Evolutionary conservation across 2,113 vertebrate genomes (phyloP), one percentile per base, ranked within the genome.

Genomic region (Chlamydotis undulata): DNA sequence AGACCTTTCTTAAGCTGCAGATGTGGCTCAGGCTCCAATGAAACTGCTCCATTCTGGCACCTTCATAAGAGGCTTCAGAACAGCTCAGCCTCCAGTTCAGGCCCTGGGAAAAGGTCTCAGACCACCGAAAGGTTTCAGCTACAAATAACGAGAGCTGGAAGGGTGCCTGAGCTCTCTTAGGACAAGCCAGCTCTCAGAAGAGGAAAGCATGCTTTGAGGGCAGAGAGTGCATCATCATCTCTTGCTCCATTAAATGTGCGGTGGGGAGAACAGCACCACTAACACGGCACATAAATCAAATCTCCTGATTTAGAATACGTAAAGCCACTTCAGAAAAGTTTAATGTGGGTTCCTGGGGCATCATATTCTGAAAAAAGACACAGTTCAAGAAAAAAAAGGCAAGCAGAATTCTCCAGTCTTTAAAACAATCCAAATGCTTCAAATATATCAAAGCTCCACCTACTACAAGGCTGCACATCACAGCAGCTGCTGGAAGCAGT

Each of bases 301-400:
- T 63, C 63, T 39, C 39, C 39, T 28, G 8, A 79, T 76, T 79
- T 37, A 85, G 49, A 86, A 89, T 39, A 92, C 57, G 86, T 41
- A 64, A 73, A 60, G 80, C 75, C 83, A 89, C n/a, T 86, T 50
- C 71, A 92, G 41, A 95, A 69, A 92, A 94, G 71, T 90, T 94
- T 92, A 92, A 94, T 89, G 39, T 23, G 15, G 24, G 49, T 69
- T 79, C 45, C 79, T 83, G 45, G 61, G 67, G 71, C 79, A 76
- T 60, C 16, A 29, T 60, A 53, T 28, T 65, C 83, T 31, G 7
- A 25, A 63, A 61, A 61, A 61, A 35, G 37, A 37, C 37, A 37
- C 37, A 39, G 35, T 69, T 87, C 49, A 89, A 76, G 55, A 63
- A 61, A 79, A 60, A 60, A 75, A 79, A 84, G 33, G 47, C 70